Conservation (phyloP, 2,888 invertebrate species). For the Monoplex corrugatus region DNA sequence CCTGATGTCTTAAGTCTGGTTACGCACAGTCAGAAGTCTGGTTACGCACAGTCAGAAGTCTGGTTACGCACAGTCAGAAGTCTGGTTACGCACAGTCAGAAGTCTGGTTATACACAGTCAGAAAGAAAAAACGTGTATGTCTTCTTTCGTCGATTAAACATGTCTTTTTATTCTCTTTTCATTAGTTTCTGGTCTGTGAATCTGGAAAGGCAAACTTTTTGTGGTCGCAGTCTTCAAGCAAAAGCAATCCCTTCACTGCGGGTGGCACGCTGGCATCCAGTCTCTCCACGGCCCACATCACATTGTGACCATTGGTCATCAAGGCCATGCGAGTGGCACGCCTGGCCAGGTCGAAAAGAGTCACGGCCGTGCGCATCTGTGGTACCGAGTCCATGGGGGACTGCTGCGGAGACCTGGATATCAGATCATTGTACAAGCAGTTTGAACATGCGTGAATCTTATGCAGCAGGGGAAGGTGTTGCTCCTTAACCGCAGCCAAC, state of each 20-base stretch:
- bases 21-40: no score
- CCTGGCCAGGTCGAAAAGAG: constrained; percentile 51
- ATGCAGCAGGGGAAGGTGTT: constrained; percentile 45
- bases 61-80: no score
- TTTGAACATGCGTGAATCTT: constrained; percentile 53
- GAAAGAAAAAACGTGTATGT: no score
- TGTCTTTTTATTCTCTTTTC: no score
- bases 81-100: no score
- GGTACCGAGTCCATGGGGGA: not conserved
- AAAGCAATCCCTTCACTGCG: constrained; percentile 50
- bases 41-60: no score
- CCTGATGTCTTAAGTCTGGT: no score
- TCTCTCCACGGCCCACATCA: constrained; percentile 53
- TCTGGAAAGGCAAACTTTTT: no score
- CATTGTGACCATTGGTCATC: constrained; percentile 55
- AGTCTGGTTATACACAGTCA: no score
- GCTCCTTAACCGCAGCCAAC: not conserved
- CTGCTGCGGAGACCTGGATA: not conserved
- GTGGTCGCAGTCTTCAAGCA: constrained; percentile 51
- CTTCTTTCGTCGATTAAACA: no score
- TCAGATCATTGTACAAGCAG: constrained; percentile 36
- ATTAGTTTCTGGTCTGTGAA: no score
- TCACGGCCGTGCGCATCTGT: constrained; percentile 4
- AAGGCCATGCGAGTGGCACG: constrained; percentile 42
- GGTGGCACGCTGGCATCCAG: constrained; percentile 48